Evolutionary conservation across 2,888 invertebrate species (phyloP).

Genomic region (Coecobrya sp.): DNA sequence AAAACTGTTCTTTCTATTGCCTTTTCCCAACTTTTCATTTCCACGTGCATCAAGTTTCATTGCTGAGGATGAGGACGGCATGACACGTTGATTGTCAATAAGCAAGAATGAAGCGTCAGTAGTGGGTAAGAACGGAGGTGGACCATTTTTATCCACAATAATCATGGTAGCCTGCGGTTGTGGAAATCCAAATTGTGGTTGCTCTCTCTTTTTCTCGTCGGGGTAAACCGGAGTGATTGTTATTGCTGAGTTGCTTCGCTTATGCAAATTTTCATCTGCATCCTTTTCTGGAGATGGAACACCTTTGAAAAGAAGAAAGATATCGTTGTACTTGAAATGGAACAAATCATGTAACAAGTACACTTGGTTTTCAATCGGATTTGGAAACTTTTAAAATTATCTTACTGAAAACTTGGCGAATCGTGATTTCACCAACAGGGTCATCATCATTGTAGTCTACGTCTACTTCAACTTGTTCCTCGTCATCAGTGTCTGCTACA

Average conservation of each 20-base stretch:
- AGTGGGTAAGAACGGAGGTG: neutral
- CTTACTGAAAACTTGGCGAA: constrained; percentile 71
- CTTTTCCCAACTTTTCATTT: neutral
- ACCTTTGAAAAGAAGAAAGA: neutral
- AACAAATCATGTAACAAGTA: too few species aligned
- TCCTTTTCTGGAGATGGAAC: constrained; percentile 6
- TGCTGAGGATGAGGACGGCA: too few species aligned
- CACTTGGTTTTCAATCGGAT: too few species aligned
- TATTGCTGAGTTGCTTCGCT: neutral
- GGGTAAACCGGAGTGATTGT: constrained; percentile 38
- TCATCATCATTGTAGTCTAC: constrained; percentile 53
- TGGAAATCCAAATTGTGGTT: neutral
- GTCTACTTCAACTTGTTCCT: constrained; percentile 57
- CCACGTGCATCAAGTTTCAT: neutral
- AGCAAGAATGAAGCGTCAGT: neutral
- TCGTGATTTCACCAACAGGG: constrained; percentile 33
- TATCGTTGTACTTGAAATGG: too few species aligned
- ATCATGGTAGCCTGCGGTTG: neutral
- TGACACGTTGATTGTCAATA: neutral
- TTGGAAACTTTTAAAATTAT: neutral
- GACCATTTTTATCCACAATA: neutral
- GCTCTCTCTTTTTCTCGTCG: constrained; percentile 3
- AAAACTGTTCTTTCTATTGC: neutral
- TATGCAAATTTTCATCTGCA: neutral
- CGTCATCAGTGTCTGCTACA: neutral